Evolutionary conservation across 2,113 vertebrate genomes (phyloP).

Genomic region (Marmota monax): DNA sequence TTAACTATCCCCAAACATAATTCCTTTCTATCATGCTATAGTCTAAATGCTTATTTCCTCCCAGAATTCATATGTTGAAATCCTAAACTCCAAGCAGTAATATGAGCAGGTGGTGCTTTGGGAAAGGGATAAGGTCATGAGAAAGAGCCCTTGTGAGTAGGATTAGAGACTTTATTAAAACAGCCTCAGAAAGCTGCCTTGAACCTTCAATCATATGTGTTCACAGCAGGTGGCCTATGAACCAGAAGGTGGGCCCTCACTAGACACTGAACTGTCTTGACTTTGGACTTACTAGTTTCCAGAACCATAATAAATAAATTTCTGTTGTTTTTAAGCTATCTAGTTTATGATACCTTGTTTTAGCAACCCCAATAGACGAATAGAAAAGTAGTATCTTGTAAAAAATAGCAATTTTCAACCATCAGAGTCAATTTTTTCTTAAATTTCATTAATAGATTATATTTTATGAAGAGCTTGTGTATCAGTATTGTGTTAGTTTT

Average conservation of each 20-base stretch:
- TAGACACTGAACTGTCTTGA: not conserved
- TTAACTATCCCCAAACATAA: not conserved
- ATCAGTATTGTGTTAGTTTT: not conserved
- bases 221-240: not conserved
- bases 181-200: not conserved
- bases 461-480: not conserved
- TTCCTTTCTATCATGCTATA: not conserved
- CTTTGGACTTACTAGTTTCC: not conserved
- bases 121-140: not conserved
- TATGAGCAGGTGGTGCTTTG: too few species aligned
- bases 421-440: not conserved
- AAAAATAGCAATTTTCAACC: not conserved
- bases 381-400: not conserved
- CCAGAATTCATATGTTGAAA: not conserved
- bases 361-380: not conserved
- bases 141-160: not conserved
- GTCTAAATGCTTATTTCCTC: not conserved
- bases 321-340: not conserved
- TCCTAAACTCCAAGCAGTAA: accelerated
- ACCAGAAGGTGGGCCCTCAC: accelerated
- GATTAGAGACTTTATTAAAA: not conserved
- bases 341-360: not conserved
- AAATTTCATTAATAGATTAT: not conserved
- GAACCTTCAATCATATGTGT: not conserved
- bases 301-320: not conserved